These are phyloP conservation scores for Chiridota heheva DNA, from an alignment of 35 echinoderm and acorn worm species.

Conservation along the genomic window DNA sequence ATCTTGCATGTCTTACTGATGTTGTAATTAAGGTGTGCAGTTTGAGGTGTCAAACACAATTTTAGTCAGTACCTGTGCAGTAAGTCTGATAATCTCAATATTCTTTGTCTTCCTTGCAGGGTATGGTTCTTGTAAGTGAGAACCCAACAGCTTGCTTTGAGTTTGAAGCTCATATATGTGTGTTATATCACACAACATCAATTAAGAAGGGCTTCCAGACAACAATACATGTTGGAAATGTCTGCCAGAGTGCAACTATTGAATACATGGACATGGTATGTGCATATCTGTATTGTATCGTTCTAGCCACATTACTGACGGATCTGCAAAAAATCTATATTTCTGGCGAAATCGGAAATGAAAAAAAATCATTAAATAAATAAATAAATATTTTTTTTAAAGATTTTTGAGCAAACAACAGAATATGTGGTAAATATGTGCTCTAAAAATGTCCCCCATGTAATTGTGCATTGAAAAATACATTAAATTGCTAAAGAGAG, in stretches of 20 bases:
- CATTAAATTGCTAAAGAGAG: too few relatives aligned
- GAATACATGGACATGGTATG: slow-evolving; percentile 73
- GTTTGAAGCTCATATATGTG: slow-evolving; percentile 92
- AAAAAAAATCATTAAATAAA: not conserved
- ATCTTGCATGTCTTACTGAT: too few relatives aligned
- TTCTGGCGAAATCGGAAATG: not conserved
- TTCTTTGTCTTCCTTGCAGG: slow-evolving; percentile 36
- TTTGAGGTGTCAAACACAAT: not conserved
- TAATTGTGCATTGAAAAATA: too few relatives aligned
- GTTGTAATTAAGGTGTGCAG: not conserved
- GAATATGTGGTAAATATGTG: too few relatives aligned
- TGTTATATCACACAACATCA: slow-evolving; percentile 77
- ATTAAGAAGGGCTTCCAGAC: slow-evolving; percentile 78
- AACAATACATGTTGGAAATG: slow-evolving; percentile 89
- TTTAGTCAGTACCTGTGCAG: not conserved
- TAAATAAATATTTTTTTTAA: not conserved
- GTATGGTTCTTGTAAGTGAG: slow-evolving; percentile 77
- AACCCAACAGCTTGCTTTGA: slow-evolving; percentile 72
- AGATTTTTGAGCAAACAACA: too few relatives aligned
- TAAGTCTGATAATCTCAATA: too few relatives aligned
- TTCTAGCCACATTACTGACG: not conserved
- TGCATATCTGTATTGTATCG: not conserved
- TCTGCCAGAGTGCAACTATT: slow-evolving; percentile 90
- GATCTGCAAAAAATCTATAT: not conserved
- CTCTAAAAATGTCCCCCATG: too few relatives aligned